Conservation (phyloP, 2,888 invertebrate species). For the Hartigia nigra region DNA sequence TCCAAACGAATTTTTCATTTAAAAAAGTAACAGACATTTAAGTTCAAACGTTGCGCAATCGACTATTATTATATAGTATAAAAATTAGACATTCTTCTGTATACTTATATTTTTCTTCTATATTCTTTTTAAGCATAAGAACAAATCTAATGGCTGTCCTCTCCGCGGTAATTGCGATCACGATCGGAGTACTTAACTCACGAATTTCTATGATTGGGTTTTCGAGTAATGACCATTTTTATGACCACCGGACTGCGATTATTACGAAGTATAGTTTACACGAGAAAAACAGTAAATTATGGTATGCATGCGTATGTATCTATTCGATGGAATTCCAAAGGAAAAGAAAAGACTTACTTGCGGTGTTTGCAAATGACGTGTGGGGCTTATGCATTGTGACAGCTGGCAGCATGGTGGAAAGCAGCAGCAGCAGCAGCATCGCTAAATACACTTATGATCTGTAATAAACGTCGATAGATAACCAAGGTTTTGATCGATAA, state of each 20-base stretch:
- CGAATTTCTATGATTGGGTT: neutral
- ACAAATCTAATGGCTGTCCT: neutral
- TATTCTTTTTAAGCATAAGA: neutral
- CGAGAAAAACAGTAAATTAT: neutral
- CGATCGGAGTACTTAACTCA: neutral
- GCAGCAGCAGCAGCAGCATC: neutral
- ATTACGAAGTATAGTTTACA: neutral
- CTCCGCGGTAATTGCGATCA: neutral
- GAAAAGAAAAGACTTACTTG: no score
- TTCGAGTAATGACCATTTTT: neutral
- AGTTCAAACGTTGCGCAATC: conserved; percentile 6
- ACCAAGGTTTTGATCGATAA: neutral
- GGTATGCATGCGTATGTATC: neutral
- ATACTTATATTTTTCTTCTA: neutral
- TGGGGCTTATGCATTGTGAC: neutral
- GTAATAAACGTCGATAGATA: neutral
- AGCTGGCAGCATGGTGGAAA: neutral
- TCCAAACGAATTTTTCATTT: neutral
- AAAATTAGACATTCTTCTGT: neutral
- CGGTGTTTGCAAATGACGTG: neutral
- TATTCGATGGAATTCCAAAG: neutral
- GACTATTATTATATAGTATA: conserved; percentile 17
- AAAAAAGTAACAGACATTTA: neutral
- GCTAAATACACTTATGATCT: neutral
- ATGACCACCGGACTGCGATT: neutral